Base-by-base conservation (phyloP, 2,797 vertebrate genomes). In the Smutsia gigantea region DNA sequence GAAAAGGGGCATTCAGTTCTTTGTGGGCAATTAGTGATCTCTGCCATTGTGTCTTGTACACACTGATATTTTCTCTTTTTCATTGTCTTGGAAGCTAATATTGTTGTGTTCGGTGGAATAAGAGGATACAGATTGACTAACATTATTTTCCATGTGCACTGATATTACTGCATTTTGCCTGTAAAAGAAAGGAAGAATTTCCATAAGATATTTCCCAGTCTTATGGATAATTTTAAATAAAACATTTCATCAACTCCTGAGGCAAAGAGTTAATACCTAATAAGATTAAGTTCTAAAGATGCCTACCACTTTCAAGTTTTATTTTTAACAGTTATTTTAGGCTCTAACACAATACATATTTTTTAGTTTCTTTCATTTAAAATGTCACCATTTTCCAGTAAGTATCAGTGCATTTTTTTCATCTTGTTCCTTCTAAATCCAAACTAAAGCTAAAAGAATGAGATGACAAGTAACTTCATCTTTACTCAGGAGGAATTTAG, bases 381-480 rank as follows among this genome's bases (percentile, higher is more conserved):
- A 94, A 87, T 4, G 77, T 82, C 21, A 78, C 37, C n/a, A 63
- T 89, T 57, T 79, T 94, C 37, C 46, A 51, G 55, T 75, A 68
- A 66, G 7, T 68, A n/a, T 66, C 66, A 64, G 17, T 55, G 19
- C 37, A 77, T 49, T 61, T 75, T 63, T 82, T 74, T 57, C 18
- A 31, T 87, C 85, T 83, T 95, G 63, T 74, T 51, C 46, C 89
- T 94, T 85, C 57, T 81, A 84, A 96, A 87, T 94, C 87, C 39
- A 93, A 57, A 79, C 77, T 95, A 37, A 91, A 89, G 34, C 46
- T 87, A 64, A 93, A 94, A 86, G 29, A 88, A 81, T 66, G 21
- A 93, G 49, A 86, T 19, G 39, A 61, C 18, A 2, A 59, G 7
- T 82, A 93, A 86, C 29, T 53, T 68, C 34, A 72, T 72, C 31